These are phyloP conservation scores for Petrocephalus schoutedeni DNA, from an alignment of 2,797 vertebrate genomes.

Conservation along the genomic window DNA sequence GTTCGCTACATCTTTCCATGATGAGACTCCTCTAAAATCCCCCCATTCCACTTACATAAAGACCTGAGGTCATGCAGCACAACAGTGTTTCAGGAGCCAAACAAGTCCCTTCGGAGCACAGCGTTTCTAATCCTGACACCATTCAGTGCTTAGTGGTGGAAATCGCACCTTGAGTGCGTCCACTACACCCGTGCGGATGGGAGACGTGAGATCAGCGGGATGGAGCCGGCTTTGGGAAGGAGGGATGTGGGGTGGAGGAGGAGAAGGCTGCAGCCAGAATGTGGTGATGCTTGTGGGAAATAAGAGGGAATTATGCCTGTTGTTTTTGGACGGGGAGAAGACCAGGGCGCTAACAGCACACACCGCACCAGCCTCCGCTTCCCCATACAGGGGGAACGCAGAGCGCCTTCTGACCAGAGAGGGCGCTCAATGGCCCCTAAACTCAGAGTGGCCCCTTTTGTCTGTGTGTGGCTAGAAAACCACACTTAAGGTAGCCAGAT, in stretches of 20 bases:
- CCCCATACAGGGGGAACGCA: background rate
- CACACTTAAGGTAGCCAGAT: conserved; percentile 23
- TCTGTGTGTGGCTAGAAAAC: background rate
- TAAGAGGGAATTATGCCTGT: background rate
- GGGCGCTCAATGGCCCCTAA: background rate
- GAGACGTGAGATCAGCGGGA: background rate
- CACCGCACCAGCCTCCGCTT: background rate
- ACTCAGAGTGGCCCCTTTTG: background rate
- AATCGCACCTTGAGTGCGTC: background rate
- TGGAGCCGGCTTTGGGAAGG: background rate
- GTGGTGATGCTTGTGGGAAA: background rate
- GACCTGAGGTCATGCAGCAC: background rate
- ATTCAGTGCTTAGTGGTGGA: background rate
- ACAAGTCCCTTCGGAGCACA: conserved; percentile 5
- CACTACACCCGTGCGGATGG: background rate
- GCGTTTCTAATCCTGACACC: background rate
- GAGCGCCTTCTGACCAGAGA: background rate
- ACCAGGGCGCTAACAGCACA: background rate
- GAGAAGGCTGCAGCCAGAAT: background rate
- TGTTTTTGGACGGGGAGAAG: background rate
- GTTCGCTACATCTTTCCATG: conserved; percentile 24
- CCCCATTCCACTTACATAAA: conserved; percentile 17
- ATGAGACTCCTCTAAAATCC: conserved; percentile 14
- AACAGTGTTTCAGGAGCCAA: background rate
- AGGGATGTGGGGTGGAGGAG: background rate